Percentiles rank a stretch among this genome's conserved stretches.
Conservation (phyloP, 1,140 invertebrate genomes). For the Formica selysi region DNA sequence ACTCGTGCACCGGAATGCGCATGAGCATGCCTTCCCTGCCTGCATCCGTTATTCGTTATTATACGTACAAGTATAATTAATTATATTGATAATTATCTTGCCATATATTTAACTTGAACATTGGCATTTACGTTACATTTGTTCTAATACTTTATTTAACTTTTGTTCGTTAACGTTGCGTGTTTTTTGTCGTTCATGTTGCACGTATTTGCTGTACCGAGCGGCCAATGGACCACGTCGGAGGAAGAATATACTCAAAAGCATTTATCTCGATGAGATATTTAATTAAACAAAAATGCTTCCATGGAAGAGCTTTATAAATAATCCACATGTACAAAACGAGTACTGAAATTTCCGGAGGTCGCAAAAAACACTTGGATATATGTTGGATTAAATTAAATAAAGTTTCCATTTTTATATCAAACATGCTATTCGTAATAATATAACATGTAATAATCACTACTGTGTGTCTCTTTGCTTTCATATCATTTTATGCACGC, state of each 20-base stretch:
- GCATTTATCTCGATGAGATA: neutral
- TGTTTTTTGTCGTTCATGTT: conserved; percentile 81
- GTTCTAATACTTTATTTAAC: conserved; percentile 53
- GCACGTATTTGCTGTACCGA: conserved; percentile 80
- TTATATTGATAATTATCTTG: conserved; percentile 72
- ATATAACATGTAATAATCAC: neutral
- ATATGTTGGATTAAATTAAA: neutral
- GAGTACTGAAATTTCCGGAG: conserved; percentile 24
- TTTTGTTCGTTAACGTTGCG: conserved; percentile 74
- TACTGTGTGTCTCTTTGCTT: neutral
- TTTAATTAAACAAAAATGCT: neutral
- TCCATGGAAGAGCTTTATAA: neutral
- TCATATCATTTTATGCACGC: neutral
- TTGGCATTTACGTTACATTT: conserved; percentile 64
- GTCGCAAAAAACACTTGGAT: neutral
- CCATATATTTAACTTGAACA: conserved; percentile 69
- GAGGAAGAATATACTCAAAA: conserved; percentile 37
- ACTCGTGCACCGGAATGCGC: conserved; percentile 84
- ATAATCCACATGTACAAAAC: neutral
- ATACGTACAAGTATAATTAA: conserved; percentile 73
- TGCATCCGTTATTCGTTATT: conserved; percentile 77
- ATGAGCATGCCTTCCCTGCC: conserved; percentile 83
- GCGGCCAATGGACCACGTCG: conserved; percentile 61
- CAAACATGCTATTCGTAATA: neutral
- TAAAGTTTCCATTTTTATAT: too few species aligned